phyloP scores from a whole-genome alignment of 2,113 vertebrate species.

The Sialia sialis region DNA sequence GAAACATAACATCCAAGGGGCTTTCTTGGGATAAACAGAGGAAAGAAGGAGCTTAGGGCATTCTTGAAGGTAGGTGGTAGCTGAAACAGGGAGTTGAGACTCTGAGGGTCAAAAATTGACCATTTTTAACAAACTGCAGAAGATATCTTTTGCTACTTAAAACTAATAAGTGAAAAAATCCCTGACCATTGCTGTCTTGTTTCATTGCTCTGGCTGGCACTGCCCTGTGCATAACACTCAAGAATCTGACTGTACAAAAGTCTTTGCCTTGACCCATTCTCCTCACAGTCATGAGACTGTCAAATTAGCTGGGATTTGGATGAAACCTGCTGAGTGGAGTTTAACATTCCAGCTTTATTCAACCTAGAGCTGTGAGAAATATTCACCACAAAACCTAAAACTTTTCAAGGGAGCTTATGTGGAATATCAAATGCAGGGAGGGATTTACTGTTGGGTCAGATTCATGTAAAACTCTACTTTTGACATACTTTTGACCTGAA shows the following conservation, averaged over 20 bases:
- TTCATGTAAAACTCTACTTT: slow-evolving; percentile 13
- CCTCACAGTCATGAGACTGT: not conserved
- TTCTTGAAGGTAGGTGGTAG: not conserved
- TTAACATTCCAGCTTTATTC: not conserved
- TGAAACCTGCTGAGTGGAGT: not conserved
- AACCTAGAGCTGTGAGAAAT: not conserved
- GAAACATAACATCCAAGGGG: not conserved
- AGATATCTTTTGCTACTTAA: not conserved
- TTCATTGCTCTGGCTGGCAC: not conserved
- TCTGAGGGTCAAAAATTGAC: not conserved
- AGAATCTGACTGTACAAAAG: not conserved
- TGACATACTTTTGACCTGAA: slow-evolving; percentile 29
- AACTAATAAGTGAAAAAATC: not conserved
- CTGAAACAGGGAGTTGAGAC: not conserved
- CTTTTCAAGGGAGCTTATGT: not conserved
- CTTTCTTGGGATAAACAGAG: not conserved
- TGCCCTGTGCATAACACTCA: not conserved
- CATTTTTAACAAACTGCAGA: not conserved
- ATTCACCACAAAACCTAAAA: not conserved
- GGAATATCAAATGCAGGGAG: not conserved
- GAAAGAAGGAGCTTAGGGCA: not conserved
- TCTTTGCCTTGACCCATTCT: not conserved
- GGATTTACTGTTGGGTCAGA: not conserved
- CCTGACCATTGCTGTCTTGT: not conserved
- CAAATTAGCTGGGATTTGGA: not conserved